phyloP scores from a whole-genome alignment of 1,140 invertebrate genomes.

The Penaeus chinensis region DNA sequence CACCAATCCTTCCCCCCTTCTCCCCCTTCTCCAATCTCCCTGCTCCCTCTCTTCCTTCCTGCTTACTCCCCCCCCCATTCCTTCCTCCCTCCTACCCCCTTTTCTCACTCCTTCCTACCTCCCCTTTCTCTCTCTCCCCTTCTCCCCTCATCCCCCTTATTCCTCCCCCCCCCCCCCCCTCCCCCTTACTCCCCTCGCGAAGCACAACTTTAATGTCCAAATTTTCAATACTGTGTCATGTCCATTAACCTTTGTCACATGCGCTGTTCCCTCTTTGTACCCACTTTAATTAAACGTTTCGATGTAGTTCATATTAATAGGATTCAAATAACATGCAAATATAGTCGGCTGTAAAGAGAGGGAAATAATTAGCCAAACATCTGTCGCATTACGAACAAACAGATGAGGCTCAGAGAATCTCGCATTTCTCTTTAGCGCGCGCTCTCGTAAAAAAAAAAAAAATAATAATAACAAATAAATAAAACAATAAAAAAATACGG shows the following conservation, averaged over 20 bases:
- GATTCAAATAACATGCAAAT: slow-evolving; percentile 36
- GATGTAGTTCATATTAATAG: slow-evolving; percentile 30
- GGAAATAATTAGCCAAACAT: too few species aligned
- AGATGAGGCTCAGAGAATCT: too few species aligned
- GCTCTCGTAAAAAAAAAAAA: slow-evolving; percentile 5
- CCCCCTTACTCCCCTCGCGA: not conserved
- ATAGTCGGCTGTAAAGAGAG: slow-evolving; percentile 14
- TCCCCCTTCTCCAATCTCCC: not conserved
- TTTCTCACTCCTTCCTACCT: not conserved
- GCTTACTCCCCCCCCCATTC: not conserved
- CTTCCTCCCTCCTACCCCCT: not conserved
- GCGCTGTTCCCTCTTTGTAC: slow-evolving; percentile 6
- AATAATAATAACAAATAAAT: not conserved
- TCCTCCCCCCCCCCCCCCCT: too few species aligned
- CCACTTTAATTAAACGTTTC: slow-evolving; percentile 34
- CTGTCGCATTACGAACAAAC: too few species aligned
- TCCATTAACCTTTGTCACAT: slow-evolving; percentile 22
- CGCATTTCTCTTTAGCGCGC: too few species aligned
- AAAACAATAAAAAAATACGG: too few species aligned
- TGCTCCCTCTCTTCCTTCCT: not conserved
- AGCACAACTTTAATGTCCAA: not conserved
- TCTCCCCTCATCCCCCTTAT: too few species aligned
- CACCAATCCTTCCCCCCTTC: too few species aligned
- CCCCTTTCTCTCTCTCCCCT: not conserved
- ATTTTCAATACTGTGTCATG: slow-evolving; percentile 17